Conservation (phyloP, 2,113 vertebrate species). For the Tamias sibiricus region DNA sequence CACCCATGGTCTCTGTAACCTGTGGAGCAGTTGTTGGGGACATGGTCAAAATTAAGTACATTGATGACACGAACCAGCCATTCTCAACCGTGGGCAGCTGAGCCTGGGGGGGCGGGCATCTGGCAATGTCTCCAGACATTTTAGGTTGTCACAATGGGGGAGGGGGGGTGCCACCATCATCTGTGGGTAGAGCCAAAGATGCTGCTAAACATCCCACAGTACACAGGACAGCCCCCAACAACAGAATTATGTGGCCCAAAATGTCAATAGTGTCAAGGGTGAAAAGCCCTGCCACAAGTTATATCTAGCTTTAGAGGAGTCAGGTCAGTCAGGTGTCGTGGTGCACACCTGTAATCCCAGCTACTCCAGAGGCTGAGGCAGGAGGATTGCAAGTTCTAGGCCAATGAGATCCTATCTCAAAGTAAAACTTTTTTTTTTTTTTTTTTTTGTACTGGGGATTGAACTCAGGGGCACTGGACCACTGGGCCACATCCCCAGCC, state of each 20-base stretch:
- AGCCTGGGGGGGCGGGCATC: neutral
- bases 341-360: neutral
- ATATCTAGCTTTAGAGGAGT: neutral
- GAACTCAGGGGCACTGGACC: no score
- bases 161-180: neutral
- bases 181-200: neutral
- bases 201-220: neutral
- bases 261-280: neutral
- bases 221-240: neutral
- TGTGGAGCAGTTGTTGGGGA: neutral
- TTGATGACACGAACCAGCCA: neutral
- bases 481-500: no score
- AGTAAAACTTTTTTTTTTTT: no score
- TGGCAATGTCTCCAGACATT: neutral
- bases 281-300: neutral
- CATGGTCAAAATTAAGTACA: neutral
- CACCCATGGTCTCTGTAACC: neutral
- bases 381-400: neutral
- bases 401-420: neutral
- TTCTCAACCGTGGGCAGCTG: accelerated
- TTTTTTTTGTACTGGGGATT: no score
- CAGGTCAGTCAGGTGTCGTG: no score
- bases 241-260: neutral
- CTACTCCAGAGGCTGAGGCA: neutral
- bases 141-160: neutral